A percentile compares a stretch with the other conserved stretches of the same genome.
These are phyloP conservation scores for Ophiothrix spiculata DNA, from an alignment of 35 echinoderm and acorn worm species.

Conservation along the genomic window DNA sequence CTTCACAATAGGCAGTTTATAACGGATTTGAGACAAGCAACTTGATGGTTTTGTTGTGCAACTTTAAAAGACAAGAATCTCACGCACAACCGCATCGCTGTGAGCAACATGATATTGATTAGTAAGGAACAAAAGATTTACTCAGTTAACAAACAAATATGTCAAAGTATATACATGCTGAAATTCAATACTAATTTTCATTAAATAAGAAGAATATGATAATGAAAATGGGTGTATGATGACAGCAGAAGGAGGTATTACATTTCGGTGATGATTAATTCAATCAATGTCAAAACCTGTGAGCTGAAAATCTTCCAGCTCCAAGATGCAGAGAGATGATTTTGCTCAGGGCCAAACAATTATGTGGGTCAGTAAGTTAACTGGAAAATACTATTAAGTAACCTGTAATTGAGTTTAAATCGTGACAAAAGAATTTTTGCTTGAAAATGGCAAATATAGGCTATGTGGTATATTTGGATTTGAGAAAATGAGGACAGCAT, in stretches of 20 bases:
- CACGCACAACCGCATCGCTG: background rate
- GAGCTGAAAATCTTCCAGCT: background rate
- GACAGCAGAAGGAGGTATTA: background rate
- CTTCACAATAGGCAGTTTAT: no score
- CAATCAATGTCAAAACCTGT: background rate
- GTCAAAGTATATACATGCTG: background rate
- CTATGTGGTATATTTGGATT: no score
- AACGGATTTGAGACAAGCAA: background rate
- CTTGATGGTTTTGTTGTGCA: no score
- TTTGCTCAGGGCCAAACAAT: background rate
- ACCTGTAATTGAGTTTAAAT: constrained; percentile 1
- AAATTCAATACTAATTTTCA: background rate
- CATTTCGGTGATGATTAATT: background rate
- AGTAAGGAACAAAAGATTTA: background rate
- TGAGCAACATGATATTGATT: background rate
- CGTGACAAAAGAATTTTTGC: no score
- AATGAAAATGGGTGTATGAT: background rate
- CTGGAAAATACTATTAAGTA: background rate
- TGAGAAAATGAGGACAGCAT: background rate
- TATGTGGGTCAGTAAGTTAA: background rate
- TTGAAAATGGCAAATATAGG: no score
- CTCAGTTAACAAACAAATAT: constrained; percentile 10
- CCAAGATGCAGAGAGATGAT: background rate
- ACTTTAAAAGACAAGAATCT: background rate
- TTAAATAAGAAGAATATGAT: background rate